Percentiles rank a stretch among this genome's conserved stretches.
phyloP scores from a whole-genome alignment of 2,113 vertebrate species.

The Ramphastos sulfuratus region DNA sequence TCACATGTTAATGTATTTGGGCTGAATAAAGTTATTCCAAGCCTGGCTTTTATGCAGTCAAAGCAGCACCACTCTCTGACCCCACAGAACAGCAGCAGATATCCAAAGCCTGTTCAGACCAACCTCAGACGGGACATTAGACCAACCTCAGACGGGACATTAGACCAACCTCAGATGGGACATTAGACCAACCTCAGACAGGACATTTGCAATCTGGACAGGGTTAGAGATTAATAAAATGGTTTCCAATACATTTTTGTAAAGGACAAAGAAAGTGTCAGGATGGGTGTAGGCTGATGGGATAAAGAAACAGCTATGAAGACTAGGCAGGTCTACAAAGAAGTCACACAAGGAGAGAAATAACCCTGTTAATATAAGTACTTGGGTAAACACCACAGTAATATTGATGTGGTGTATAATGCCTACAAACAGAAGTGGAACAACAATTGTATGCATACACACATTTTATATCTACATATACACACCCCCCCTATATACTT shows the following conservation, averaged over 20 bases:
- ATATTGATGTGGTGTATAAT: neutral
- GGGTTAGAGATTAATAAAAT: neutral
- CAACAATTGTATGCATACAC: neutral
- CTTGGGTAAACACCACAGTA: neutral
- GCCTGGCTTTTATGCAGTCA: accelerated
- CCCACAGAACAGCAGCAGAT: neutral
- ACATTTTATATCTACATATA: neutral
- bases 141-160: neutral
- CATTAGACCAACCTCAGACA: neutral
- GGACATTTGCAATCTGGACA: neutral
- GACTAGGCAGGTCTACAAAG: neutral
- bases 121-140: neutral
- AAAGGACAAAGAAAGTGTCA: neutral
- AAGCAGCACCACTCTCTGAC: neutral
- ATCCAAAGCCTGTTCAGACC: neutral
- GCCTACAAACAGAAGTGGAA: neutral
- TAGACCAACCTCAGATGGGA: neutral
- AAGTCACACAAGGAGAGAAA: neutral
- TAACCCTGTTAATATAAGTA: neutral
- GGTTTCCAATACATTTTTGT: neutral
- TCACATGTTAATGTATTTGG: neutral
- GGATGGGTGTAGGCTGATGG: neutral
- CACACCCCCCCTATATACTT: neutral
- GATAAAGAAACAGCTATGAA: neutral
- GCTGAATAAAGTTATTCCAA: neutral